Conservation (phyloP, 2,113 vertebrate genomes). For the Pholis gunnellus region DNA sequence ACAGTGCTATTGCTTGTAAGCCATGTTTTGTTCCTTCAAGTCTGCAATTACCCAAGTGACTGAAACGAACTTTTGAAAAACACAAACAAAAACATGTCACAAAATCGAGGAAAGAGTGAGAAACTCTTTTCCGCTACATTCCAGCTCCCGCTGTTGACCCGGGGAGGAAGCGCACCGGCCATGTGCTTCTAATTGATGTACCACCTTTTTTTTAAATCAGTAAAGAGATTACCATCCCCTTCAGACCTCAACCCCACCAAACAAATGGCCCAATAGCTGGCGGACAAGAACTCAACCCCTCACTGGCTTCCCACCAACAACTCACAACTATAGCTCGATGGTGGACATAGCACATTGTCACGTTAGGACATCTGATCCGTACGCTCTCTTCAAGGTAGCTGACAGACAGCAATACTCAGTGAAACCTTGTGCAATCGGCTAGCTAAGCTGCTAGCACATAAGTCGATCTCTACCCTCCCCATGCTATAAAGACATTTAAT, state of each 20-base stretch:
- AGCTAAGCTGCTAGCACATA: not conserved
- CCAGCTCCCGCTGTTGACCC: constrained; percentile 2
- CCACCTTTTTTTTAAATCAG: not conserved
- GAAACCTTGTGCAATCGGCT: not conserved
- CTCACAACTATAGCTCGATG: constrained; percentile 5
- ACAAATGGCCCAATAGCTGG: constrained; percentile 1
- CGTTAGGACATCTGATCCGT: not conserved
- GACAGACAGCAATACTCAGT: not conserved
- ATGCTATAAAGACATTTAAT: not conserved
- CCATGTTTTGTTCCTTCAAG: not conserved
- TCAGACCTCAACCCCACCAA: not conserved
- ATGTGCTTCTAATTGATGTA: not conserved
- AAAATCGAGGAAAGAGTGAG: constrained; percentile 1
- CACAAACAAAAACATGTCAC: not conserved
- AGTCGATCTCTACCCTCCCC: not conserved
- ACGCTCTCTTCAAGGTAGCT: not conserved
- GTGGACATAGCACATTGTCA: not conserved
- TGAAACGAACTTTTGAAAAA: constrained; percentile 10
- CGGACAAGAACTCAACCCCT: not conserved
- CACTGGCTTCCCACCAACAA: constrained; percentile 22
- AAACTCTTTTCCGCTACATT: constrained; percentile 1
- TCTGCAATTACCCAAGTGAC: not conserved
- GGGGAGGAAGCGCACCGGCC: not conserved
- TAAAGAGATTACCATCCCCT: not conserved
- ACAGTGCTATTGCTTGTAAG: not conserved